Evolutionary conservation across 2,113 vertebrate species (phyloP), one percentile per base, ranked within the genome.

Genomic region (Prinia subflava): DNA sequence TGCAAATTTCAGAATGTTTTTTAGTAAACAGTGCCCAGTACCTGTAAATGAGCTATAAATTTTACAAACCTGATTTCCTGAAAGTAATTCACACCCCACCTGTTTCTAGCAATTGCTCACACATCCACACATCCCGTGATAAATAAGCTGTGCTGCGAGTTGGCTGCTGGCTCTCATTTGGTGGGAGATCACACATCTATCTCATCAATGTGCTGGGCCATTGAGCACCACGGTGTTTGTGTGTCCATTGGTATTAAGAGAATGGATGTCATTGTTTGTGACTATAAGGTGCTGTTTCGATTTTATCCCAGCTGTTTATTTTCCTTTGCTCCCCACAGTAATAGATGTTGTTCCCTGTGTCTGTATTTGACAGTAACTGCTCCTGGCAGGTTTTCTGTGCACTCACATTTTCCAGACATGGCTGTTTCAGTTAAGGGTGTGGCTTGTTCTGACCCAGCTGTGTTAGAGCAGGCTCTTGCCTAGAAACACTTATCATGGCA

Each of bases 361-460:
- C 23, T 76, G 0, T 53, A 6, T 50, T 78, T 90, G 52, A 59
- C 55, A 70, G 17, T 7, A 42, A 20, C 83, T 83, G 31, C 44
- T 92, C 55, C 13, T 7, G 12, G 56, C 60, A 89, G 27, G 18
- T 22, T 25, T 52, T 42, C 64, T 47, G 4, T 71, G 49, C 69
- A 2, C n/a, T 73, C 50, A 1, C 0, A 0, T 74, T 84, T 90
- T 89, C 65, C 87, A 68, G 78, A 41, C 7, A 0, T 0, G 5
- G 28, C n/a, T 39, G 83, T 52, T 91, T 92, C 94, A 73, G 94
- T 95, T 97, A 89, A 57, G 96, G 95, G 95, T 91, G 95, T 95
- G 94, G 67, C 50, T 73, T 64, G 82, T 87, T 63, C 57, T 87
- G 77, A 13, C 33, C 31, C 15, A 16, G 46, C 63, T 67, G 14